Base-by-base conservation (phyloP, 1,140 invertebrate species). In the Phymorhynchus buccinoides region DNA sequence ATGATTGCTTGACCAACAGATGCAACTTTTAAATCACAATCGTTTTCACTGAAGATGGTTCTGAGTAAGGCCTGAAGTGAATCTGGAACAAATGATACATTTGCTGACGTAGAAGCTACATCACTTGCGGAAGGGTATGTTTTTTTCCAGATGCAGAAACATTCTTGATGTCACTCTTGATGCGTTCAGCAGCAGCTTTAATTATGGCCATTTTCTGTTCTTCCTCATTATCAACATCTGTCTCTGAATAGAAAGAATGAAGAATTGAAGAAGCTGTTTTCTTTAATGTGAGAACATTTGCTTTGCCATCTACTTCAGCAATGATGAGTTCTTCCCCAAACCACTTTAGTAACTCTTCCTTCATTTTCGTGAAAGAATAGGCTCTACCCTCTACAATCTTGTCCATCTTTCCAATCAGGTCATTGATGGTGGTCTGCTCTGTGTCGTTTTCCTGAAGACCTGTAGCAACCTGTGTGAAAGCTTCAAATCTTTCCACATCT, bases 311-410 rank as follows among this genome's bases (percentile, higher is more conserved):
- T 27, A 9, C 56, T 62, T 62, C 56, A 3, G 56, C 56, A 0
- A 62, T 62, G 0, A 62, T 62, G 18, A 27, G 41, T 41, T 41
- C 30, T 77, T 18, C 41, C 75, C 75, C 6, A 77, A 41, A 77
- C 30, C 0, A 7, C 30, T 39, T 27, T 1, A 77, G 16, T n/a
- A 62, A 27, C 30, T 42, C 27, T n/a, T 78, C 42, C 75, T 78
- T 78, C 75, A 78, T 78, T n/a, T 42, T 78, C 16, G 9, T 78
- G 75, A 78, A 78, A 78, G 18, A 78, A 14, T 35, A n/a, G n/a
- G n/a, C n/a, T n/a, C n/a, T n/a, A n/a, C n/a, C n/a, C n/a, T n/a
- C n/a, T n/a, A n/a, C n/a, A n/a, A n/a, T n/a, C n/a, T n/a, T n/a
- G n/a, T n/a, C n/a, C n/a, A n/a, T n/a, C n/a, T n/a, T n/a, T n/a